A percentile compares a stretch with the other conserved stretches of the same genome.
Conservation (phyloP, 2,113 vertebrate species). For the Drymodes brunneopygia region DNA sequence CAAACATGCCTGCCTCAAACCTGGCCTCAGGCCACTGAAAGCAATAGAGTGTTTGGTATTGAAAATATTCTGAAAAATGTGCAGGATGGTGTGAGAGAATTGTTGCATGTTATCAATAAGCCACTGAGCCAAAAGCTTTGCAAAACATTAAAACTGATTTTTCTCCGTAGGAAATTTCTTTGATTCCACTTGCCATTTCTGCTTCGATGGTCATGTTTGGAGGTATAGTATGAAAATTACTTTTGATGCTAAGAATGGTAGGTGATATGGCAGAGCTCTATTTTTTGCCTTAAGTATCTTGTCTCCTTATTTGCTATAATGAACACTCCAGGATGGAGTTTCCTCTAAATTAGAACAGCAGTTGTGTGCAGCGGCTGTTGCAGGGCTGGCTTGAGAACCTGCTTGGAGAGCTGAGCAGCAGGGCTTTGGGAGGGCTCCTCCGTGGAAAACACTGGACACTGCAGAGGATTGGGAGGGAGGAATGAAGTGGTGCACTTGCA, state of each 20-base stretch:
- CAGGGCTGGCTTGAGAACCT: background rate
- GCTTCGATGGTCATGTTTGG: background rate
- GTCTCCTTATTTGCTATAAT: background rate
- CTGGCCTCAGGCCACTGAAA: background rate
- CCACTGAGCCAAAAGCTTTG: background rate
- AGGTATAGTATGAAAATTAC: background rate
- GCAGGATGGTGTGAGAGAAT: background rate
- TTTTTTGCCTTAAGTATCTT: background rate
- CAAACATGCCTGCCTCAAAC: background rate
- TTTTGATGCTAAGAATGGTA: background rate
- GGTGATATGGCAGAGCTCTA: background rate
- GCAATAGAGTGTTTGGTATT: background rate
- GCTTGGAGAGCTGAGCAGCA: background rate
- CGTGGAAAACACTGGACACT: background rate
- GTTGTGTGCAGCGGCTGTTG: background rate
- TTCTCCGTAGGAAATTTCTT: background rate
- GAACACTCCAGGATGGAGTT: background rate
- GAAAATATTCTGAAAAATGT: background rate
- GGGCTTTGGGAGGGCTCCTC: background rate
- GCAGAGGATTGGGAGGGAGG: background rate
- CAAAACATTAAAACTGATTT: background rate
- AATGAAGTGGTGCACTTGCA: background rate
- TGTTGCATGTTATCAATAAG: background rate
- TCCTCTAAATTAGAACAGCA: slow-evolving; percentile 24
- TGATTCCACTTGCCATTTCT: background rate